phyloP scores from a whole-genome alignment of 2,888 invertebrate species.

The Antheraea assamensis region DNA sequence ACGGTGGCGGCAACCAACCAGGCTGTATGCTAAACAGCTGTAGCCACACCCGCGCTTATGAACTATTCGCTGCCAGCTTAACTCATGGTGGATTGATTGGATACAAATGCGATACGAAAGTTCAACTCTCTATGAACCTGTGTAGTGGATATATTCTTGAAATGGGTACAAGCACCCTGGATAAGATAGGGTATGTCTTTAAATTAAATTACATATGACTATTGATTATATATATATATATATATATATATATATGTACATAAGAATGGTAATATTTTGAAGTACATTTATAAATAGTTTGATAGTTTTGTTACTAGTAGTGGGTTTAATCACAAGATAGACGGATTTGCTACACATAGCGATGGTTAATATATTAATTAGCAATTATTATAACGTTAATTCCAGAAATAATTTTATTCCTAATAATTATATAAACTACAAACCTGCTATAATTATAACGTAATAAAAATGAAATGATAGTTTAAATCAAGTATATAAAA shows the following conservation, averaged over 20 bases:
- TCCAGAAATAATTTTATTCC: too few species aligned
- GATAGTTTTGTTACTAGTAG: background rate
- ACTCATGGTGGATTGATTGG: slow-evolving; percentile 39
- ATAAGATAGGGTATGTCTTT: slow-evolving; percentile 49
- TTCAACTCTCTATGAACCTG: slow-evolving; percentile 43
- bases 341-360: background rate
- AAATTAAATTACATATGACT: background rate
- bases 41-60: slow-evolving; percentile 56
- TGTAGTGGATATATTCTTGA: slow-evolving; percentile 45
- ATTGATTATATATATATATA: background rate
- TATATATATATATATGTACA: background rate
- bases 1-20: slow-evolving; percentile 88
- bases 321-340: background rate
- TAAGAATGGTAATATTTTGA: background rate
- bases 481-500: too few species aligned
- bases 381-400: too few species aligned
- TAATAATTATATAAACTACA: too few species aligned
- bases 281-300: background rate
- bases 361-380: too few species aligned
- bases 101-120: slow-evolving; percentile 40
- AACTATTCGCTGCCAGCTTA: slow-evolving; percentile 54
- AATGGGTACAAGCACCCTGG: slow-evolving; percentile 47
- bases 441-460: too few species aligned
- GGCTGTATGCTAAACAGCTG: slow-evolving; percentile 56
- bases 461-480: too few species aligned